Conservation (phyloP, 2,888 invertebrate genomes). For the Meloe dianella region DNA sequence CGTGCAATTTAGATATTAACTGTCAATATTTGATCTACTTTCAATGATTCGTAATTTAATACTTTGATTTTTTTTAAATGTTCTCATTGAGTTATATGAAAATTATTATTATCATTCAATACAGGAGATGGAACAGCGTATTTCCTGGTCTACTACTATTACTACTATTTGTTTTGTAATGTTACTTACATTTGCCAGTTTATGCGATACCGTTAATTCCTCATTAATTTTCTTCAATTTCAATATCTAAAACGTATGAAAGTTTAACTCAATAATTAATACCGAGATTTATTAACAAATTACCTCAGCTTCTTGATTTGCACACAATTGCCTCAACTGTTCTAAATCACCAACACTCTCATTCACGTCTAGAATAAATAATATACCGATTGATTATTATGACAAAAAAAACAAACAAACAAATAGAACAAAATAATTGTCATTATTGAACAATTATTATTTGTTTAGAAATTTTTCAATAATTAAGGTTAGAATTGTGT, state of each 20-base stretch:
- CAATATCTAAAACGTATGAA: neutral
- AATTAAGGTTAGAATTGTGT: conserved; percentile 25
- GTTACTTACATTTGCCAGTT: conserved; percentile 6
- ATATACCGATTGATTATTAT: neutral
- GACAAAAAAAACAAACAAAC: neutral
- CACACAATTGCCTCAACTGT: conserved; percentile 65
- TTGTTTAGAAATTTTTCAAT: conserved; percentile 6
- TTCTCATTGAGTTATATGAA: neutral
- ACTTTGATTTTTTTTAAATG: neutral
- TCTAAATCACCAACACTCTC: conserved; percentile 56
- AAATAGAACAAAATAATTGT: conserved; percentile 6
- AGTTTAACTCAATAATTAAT: neutral
- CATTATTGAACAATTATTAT: neutral
- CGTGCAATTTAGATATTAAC: conserved; percentile 11
- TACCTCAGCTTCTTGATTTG: conserved; percentile 69
- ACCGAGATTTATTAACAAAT: conserved; percentile 39
- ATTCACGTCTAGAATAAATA: conserved; percentile 21
- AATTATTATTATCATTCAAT: neutral
- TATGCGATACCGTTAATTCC: neutral
- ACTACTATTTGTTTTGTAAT: neutral
- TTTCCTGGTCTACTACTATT: neutral
- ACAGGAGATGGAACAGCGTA: neutral
- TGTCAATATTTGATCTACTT: conserved; percentile 1
- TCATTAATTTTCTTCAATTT: conserved; percentile 10
- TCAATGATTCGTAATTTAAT: neutral